Conservation (phyloP, 2,888 invertebrate species). For the Conus canariensis region DNA sequence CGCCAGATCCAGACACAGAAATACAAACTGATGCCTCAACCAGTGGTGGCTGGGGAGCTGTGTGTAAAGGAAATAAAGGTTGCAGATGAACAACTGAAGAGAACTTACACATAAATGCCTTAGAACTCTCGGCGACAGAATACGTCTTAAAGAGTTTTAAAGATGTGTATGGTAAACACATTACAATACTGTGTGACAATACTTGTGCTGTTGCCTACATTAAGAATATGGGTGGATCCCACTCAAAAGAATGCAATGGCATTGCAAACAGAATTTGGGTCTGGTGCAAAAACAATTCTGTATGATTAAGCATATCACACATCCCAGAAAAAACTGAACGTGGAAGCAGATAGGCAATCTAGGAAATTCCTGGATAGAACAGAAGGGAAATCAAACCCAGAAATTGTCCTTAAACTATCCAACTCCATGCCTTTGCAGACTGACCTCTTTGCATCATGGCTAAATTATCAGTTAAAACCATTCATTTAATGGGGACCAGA, state of each 20-base stretch:
- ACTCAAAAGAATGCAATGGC: neutral
- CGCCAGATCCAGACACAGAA: neutral
- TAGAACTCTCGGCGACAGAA: conserved; percentile 14
- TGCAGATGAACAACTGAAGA: neutral
- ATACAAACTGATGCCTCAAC: neutral
- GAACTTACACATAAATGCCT: conserved; percentile 3
- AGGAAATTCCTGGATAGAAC: neutral
- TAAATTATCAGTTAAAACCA: conserved; percentile 3
- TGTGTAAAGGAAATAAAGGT: neutral
- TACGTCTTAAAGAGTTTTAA: neutral
- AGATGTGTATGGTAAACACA: neutral
- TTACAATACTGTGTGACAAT: conserved; percentile 2
- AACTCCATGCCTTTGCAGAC: neutral
- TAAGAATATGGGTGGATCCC: neutral
- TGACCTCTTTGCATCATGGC: neutral
- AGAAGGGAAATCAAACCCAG: neutral
- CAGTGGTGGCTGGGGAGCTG: neutral
- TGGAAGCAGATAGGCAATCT: neutral
- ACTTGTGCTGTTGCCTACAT: conserved; percentile 5
- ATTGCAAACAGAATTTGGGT: conserved; percentile 4
- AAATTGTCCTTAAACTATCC: neutral
- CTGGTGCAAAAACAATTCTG: neutral
- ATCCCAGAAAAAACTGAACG: neutral
- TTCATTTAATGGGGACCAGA: neutral
- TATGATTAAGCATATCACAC: neutral